Evolutionary conservation across 2,113 vertebrate genomes (phyloP), one percentile per base, ranked within the genome.

Genomic region (Phasianus colchicus): DNA sequence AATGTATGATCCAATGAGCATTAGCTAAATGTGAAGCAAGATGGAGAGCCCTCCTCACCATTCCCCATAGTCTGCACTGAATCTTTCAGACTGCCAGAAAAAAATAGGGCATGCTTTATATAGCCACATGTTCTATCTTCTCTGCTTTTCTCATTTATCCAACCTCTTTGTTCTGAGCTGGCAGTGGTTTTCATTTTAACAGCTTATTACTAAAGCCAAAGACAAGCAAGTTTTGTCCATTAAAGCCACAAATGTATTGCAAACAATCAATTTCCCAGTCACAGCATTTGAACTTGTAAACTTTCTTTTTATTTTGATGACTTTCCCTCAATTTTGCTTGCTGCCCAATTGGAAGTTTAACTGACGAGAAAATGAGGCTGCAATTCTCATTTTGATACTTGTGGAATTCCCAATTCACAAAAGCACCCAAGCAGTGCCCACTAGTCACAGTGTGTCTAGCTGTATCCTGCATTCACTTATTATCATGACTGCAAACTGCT

Each of bases 1-100:
- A 87, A 92, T 48, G n/a, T 75, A 75, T 79, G 40, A 84, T 43
- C 63, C 70, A 81, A 69, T 43, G 58, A 89, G 13, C 40, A 34
- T 92, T 65, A 93, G 50, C n/a, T 88, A 93, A 86, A 94, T 72
- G 17, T 84, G 81, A 95, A 93, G 61, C 32, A 90, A 92, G 74
- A 81, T 65, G 48, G 69, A 88, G 54, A 84, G 57, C 82, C 13
- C 11, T 86, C 42, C 13, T 72, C 36, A 38, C 21, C 45, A 79
- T 50, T 72, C 88, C 64, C 70, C 30, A n/a, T 45, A 88, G 81
- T 64, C 52, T 90, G 72, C 77, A 79, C 25, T 73, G 63, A 86
- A 82, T 75, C 61, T 86, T 92, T 93, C 48, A 78, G 70, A 73
- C 27, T 2, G 55, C 55, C 55, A 58, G 55, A 69, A 36, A n/a